phyloP scores from a whole-genome alignment of 2,113 vertebrate genomes.

The Thamnophis sirtalis region DNA sequence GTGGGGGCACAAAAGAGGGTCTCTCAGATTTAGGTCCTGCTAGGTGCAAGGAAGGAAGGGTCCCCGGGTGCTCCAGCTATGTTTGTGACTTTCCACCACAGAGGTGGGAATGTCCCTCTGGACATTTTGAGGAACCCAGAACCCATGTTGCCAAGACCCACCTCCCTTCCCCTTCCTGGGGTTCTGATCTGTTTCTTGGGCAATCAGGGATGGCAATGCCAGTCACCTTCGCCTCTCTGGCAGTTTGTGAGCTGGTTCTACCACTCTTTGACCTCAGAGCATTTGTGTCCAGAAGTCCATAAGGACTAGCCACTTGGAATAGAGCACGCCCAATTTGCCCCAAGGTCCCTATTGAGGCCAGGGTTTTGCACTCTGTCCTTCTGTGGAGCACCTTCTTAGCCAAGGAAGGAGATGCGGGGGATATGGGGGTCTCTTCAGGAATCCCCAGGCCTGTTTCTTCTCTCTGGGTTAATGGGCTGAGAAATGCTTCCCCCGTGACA shows the following conservation, averaged over 20 bases:
- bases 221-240: background rate
- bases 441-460: conserved; percentile 53
- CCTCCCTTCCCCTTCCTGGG: background rate
- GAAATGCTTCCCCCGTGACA: background rate
- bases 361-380: background rate
- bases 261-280: background rate
- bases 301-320: background rate
- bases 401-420: background rate
- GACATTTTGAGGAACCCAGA: background rate
- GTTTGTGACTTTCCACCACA: background rate
- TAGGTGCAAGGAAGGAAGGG: background rate
- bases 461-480: conserved; percentile 52
- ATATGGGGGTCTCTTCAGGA: background rate
- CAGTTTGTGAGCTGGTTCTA: background rate
- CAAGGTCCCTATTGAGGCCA: background rate
- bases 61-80: background rate
- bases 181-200: background rate
- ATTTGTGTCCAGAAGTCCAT: background rate
- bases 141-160: background rate
- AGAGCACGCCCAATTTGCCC: background rate
- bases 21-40: background rate
- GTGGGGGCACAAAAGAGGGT: background rate
- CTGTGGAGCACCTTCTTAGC: background rate
- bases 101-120: background rate
- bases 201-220: background rate